Conservation (phyloP, 2,888 invertebrate species). For the Chrysolina haemoptera region DNA sequence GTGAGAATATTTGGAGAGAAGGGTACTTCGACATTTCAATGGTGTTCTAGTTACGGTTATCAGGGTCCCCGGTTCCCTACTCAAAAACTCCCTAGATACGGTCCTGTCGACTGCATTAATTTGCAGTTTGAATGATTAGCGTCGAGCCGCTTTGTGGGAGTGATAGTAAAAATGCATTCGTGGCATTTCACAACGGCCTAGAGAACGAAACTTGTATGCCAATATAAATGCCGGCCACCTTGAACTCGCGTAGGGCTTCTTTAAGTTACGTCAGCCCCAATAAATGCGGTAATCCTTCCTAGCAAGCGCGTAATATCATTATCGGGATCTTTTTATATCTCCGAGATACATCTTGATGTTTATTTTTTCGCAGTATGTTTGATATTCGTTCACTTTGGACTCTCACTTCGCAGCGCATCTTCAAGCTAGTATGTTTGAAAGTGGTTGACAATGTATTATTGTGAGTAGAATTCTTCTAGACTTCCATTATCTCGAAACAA, state of each 20-base stretch:
- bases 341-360: neutral
- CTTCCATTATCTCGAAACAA: too few species aligned
- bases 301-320: slow-evolving; percentile 44
- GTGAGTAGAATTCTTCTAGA: too few species aligned
- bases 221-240: slow-evolving; percentile 58
- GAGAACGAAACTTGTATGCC: slow-evolving; percentile 59
- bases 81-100: neutral
- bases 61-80: too few species aligned
- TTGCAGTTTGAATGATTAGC: slow-evolving; percentile 54
- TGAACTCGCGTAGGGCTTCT: slow-evolving; percentile 59
- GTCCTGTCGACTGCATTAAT: neutral
- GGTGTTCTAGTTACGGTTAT: too few species aligned
- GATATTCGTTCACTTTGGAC: too few species aligned
- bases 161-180: slow-evolving; percentile 57
- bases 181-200: slow-evolving; percentile 57
- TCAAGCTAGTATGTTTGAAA: too few species aligned
- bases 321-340: slow-evolving; percentile 16
- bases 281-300: slow-evolving; percentile 45
- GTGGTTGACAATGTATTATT: too few species aligned
- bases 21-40: too few species aligned
- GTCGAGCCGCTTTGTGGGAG: slow-evolving; percentile 48
- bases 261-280: slow-evolving; percentile 50
- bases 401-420: too few species aligned
- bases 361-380: neutral
- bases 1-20: too few species aligned